These are phyloP conservation scores for Drosophila jambulina DNA, from an alignment of 1,140 invertebrate species.

Conservation along the genomic window DNA sequence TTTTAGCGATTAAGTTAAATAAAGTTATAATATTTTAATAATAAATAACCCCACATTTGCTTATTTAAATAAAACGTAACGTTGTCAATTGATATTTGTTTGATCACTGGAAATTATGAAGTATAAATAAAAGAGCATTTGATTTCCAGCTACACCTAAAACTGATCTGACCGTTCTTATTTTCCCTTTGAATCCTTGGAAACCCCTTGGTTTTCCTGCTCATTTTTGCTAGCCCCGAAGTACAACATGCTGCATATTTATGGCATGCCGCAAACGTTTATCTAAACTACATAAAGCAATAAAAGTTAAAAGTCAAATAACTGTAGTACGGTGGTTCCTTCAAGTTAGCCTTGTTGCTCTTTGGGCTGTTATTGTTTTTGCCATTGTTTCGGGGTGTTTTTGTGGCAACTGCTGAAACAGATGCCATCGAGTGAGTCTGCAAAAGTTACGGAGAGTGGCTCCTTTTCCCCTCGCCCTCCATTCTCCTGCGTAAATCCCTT, in stretches of 20 bases:
- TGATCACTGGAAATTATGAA: not conserved
- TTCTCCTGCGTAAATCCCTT: slow-evolving; percentile 29
- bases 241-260: slow-evolving; percentile 70
- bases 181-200: slow-evolving; percentile 5
- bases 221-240: slow-evolving; percentile 23
- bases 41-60: not conserved
- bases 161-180: not conserved
- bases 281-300: slow-evolving; percentile 83
- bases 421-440: slow-evolving; percentile 34
- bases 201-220: slow-evolving; percentile 10
- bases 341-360: slow-evolving; percentile 52
- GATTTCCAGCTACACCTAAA: too few relatives aligned
- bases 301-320: slow-evolving; percentile 84
- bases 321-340: slow-evolving; percentile 57
- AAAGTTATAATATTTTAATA: not conserved
- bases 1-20: too few relatives aligned
- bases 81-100: not conserved
- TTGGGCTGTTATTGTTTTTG: slow-evolving; percentile 50
- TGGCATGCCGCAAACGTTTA: slow-evolving; percentile 82
- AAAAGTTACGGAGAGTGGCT: not conserved
- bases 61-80: not conserved
- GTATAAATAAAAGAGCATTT: not conserved
- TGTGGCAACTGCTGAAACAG: slow-evolving; percentile 46
- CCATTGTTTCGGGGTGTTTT: slow-evolving; percentile 40
- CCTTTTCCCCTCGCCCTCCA: not conserved